Conservation (phyloP, 2,113 vertebrate species). For the Stictonetta naevosa region DNA sequence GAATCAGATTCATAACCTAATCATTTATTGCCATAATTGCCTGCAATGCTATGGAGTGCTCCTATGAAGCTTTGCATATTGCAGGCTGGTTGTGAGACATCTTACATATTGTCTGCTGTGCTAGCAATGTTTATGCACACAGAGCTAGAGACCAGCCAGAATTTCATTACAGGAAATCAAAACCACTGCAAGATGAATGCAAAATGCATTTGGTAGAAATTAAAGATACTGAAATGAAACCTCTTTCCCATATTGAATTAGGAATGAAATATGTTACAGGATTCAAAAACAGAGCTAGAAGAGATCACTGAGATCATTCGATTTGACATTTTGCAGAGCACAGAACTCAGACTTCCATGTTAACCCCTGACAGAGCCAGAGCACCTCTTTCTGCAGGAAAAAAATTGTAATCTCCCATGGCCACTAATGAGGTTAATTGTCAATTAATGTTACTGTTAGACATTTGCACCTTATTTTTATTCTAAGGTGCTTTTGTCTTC, state of each 20-base stretch:
- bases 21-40: slow-evolving; percentile 35
- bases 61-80: slow-evolving; percentile 28
- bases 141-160: slow-evolving; percentile 43
- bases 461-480: not conserved
- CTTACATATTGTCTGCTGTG: slow-evolving; percentile 1
- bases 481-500: not conserved
- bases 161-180: slow-evolving; percentile 40
- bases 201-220: slow-evolving; percentile 29
- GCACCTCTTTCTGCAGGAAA: not conserved
- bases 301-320: not conserved
- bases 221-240: not conserved
- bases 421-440: not conserved
- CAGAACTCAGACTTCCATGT: not conserved
- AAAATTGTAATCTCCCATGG: not conserved
- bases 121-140: not conserved
- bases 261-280: not conserved
- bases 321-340: not conserved
- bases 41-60: not conserved
- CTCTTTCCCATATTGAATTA: not conserved
- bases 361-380: not conserved
- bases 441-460: not conserved
- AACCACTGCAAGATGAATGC: slow-evolving; percentile 13
- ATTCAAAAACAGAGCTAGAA: not conserved
- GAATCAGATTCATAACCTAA: not conserved
- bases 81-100: slow-evolving; percentile 1